Base-by-base conservation (phyloP, 2,888 invertebrate species). In the Copidosoma aretas region DNA sequence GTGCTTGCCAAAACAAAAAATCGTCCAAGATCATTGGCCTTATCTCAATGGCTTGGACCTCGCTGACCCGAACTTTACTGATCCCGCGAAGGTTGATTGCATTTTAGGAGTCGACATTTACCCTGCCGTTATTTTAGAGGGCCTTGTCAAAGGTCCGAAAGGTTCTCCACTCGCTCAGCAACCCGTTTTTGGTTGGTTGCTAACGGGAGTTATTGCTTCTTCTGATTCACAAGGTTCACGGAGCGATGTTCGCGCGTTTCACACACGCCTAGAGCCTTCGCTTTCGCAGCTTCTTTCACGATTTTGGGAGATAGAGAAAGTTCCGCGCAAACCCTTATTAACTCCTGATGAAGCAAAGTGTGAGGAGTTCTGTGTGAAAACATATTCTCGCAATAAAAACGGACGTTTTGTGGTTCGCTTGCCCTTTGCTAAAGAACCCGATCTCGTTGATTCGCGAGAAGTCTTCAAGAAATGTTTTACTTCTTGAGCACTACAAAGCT, bases 291-390 rank as follows among this genome's bases (percentile, higher is more conserved):
- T n/a, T 5, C 49, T 49, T 10, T 5, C 17, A 4, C 41, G 17
- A 24, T 41, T 62, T 1, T 62, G 62, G 41, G 62, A 62, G 52
- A 19, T 52, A 2, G 62, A 62, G n/a, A 53, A 62, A 39, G 12
- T 62, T 8, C 10, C 19, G 17, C 1, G 3, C 4, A 4, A 5
- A 2, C 43, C 51, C 10, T 4, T 10, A 5, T 53, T 52, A 4
- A 39, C 39, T 39, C 10, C 53, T 12, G 21, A 52, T 1, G 54
- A 62, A 5, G 22, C 52, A 32, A 39, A 52, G 10, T 62, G 53
- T 21, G 62, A 53, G 21, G 62, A 52, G 15, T 15, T 21, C 41
- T 39, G 10, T 22, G 3, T n/a, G 4, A n/a, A 32, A 62, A n/a
- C 19, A 14, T 32, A 14, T 8, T 19, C 15, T 22, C 22, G 17